Conservation (phyloP, 92 coral and sea anemone genomes). For the Scolanthus callimorphus region DNA sequence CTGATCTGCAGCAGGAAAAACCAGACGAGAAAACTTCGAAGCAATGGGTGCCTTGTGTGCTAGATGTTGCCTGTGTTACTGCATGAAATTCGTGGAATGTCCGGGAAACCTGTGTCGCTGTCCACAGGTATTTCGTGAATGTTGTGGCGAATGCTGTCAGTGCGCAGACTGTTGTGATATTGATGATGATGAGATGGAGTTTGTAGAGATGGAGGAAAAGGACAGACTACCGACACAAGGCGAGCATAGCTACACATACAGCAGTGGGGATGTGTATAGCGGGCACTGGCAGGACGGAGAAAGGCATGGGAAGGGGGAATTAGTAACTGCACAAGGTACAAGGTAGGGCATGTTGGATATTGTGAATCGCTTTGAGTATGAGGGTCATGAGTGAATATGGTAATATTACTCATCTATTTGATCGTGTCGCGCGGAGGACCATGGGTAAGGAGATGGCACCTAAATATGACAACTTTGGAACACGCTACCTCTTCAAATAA, state of each 20-base stretch:
- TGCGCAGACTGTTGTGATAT: constrained; percentile 80
- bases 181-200: constrained; percentile 49
- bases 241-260: constrained; percentile 35
- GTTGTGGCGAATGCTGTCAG: constrained; percentile 60
- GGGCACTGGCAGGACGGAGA: constrained; percentile 54
- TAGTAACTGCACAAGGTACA: constrained; percentile 47
- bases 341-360: constrained; percentile 35
- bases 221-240: constrained; percentile 3
- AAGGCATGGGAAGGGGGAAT: constrained; percentile 73
- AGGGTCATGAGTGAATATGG: too few relatives aligned
- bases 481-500: too few relatives aligned
- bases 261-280: constrained; percentile 51
- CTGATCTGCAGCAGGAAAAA: too few relatives aligned
- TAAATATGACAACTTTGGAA: too few relatives aligned
- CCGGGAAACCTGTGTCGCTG: constrained; percentile 42
- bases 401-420: too few relatives aligned
- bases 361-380: neutral
- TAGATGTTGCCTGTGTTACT: constrained; percentile 51
- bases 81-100: constrained; percentile 39
- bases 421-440: too few relatives aligned
- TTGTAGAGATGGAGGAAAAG: constrained; percentile 24
- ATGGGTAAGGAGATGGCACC: too few relatives aligned
- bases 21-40: too few relatives aligned
- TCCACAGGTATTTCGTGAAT: constrained; percentile 7
- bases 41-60: constrained; percentile 13